Evolutionary conservation across 1,140 invertebrate genomes (phyloP).

Genomic region (Sipha flava): DNA sequence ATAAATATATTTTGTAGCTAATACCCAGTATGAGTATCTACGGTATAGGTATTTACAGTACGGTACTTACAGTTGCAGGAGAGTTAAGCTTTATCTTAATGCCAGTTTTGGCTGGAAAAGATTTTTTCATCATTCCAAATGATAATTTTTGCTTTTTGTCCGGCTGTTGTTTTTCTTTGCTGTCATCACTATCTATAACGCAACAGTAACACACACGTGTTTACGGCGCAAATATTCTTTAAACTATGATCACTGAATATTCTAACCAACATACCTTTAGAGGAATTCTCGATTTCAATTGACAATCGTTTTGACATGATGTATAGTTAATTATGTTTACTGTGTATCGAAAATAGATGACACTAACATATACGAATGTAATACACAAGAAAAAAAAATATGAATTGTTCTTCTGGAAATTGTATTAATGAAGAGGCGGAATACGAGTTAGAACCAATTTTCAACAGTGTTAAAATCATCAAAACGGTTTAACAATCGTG

Average conservation of each 20-base stretch:
- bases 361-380: neutral
- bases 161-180: neutral
- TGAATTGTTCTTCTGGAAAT: neutral
- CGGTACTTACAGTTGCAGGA: conserved; percentile 17
- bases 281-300: neutral
- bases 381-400: neutral
- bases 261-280: neutral
- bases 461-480: neutral
- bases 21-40: too few relatives aligned
- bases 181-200: neutral
- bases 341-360: too few relatives aligned
- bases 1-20: too few relatives aligned
- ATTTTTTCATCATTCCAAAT: conserved; percentile 18
- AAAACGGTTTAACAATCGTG: too few relatives aligned
- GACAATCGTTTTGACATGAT: neutral
- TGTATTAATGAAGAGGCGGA: neutral
- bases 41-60: too few relatives aligned
- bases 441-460: neutral
- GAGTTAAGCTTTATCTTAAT: conserved; percentile 6
- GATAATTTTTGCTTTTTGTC: conserved; percentile 17
- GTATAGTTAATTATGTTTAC: neutral
- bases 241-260: neutral
- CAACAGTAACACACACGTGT: too few relatives aligned
- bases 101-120: neutral
- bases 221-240: neutral